Evolutionary conservation across 2,888 invertebrate genomes (phyloP).

Genomic region (Ligdia adustata): DNA sequence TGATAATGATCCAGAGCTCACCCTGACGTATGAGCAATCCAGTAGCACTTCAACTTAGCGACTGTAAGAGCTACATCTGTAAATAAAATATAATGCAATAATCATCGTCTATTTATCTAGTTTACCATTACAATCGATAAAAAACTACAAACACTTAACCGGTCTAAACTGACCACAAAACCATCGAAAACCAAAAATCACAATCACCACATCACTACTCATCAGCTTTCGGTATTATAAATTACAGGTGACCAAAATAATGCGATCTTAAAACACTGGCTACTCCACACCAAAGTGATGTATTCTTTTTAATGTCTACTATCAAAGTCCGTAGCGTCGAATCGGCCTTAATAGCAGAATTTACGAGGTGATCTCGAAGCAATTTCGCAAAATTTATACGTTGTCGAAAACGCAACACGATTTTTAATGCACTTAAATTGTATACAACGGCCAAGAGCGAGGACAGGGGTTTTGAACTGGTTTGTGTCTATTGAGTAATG

Average conservation of each 20-base stretch:
- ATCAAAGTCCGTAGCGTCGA: conserved; percentile 31
- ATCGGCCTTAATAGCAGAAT: conserved; percentile 43
- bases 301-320: conserved; percentile 36
- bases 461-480: not conserved
- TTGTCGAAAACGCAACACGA: conserved; percentile 51
- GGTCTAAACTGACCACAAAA: not conserved
- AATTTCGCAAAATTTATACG: conserved; percentile 66
- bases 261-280: conserved; percentile 47
- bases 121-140: no score
- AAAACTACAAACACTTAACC: no score
- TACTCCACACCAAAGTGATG: conserved; percentile 33
- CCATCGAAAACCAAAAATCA: not conserved
- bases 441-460: conserved; percentile 28
- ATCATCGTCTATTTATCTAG: no score
- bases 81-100: no score
- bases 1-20: no score
- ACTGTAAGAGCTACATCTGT: no score
- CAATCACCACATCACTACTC: conserved; percentile 13
- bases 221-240: conserved; percentile 44
- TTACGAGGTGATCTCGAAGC: conserved; percentile 57
- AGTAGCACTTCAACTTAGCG: no score
- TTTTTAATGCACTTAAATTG: conserved; percentile 50
- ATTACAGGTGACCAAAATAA: conserved; percentile 53
- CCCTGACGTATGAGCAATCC: no score
- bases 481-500: not conserved